These are phyloP conservation scores for Discoglossus pictus DNA, from an alignment of 2,797 vertebrate genomes.

Conservation along the genomic window DNA sequence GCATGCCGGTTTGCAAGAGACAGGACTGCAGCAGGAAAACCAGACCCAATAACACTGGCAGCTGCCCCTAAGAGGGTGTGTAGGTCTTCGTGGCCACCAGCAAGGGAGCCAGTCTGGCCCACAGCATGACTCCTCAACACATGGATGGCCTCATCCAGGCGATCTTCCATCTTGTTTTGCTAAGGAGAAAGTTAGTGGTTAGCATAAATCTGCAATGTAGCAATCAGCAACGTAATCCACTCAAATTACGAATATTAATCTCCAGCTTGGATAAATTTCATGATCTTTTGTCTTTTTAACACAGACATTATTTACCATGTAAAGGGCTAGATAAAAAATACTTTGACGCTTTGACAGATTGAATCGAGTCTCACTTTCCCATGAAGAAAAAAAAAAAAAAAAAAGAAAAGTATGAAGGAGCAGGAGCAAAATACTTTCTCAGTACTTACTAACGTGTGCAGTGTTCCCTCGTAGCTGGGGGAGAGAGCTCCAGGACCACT, in stretches of 20 bases:
- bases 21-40: conserved; percentile 81
- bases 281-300: too few species aligned
- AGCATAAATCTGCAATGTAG: too few species aligned
- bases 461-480: conserved; percentile 89
- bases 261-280: too few species aligned
- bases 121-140: conserved; percentile 93
- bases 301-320: too few species aligned
- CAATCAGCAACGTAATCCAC: too few species aligned
- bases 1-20: conserved; percentile 84
- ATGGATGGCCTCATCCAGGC: conserved; percentile 94
- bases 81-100: conserved; percentile 82
- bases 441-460: conserved; percentile 85
- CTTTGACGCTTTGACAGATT: too few species aligned
- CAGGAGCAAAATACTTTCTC: not conserved
- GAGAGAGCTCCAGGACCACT: conserved; percentile 87
- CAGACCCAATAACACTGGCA: conserved; percentile 75
- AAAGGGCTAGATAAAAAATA: too few species aligned
- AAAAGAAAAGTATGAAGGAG: too few species aligned
- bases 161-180: conserved; percentile 97
- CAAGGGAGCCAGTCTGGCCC: conserved; percentile 77
- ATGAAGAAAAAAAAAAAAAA: too few species aligned
- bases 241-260: too few species aligned
- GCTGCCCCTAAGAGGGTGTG: conserved; percentile 79
- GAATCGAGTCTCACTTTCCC: too few species aligned
- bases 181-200: conserved; percentile 43